A percentile compares a stretch with the other conserved stretches of the same genome.
Conservation (phyloP, 1,140 invertebrate genomes). For the Plectrocnemia conspersa region DNA sequence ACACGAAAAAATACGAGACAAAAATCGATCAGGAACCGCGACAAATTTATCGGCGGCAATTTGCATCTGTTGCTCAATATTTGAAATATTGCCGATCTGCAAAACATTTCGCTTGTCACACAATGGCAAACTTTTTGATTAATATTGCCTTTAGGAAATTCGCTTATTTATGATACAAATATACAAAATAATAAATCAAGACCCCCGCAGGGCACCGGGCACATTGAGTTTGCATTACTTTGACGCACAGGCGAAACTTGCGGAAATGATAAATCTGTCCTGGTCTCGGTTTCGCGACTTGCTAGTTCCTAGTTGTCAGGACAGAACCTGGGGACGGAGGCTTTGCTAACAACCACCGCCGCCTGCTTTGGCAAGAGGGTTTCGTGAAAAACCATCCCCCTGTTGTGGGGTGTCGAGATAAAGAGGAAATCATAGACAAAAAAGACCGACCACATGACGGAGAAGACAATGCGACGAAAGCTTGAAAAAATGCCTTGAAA, state of each 20-base stretch:
- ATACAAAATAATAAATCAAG: conserved; percentile 33
- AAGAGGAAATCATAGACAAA: too few species aligned
- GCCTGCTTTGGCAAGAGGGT: too few species aligned
- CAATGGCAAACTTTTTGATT: conserved; percentile 33
- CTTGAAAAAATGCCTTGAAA: too few species aligned
- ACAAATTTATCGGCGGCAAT: conserved; percentile 30
- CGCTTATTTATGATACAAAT: conserved; percentile 33
- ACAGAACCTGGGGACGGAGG: not conserved
- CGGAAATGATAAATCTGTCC: conserved; percentile 22
- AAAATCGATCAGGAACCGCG: conserved; percentile 18
- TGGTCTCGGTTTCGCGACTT: too few species aligned
- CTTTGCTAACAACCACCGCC: too few species aligned
- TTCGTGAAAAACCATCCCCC: too few species aligned
- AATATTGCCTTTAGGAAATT: conserved; percentile 31
- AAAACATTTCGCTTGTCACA: conserved; percentile 31
- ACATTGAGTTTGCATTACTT: conserved; percentile 23
- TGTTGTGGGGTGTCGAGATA: too few species aligned
- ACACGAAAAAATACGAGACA: conserved; percentile 18
- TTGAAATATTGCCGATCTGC: conserved; percentile 32
- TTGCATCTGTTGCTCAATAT: conserved; percentile 30
- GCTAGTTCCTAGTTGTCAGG: too few species aligned
- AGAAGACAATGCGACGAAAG: too few species aligned
- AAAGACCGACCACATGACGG: too few species aligned
- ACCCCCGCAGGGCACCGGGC: not conserved
- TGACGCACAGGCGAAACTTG: conserved; percentile 16